phyloP scores from a whole-genome alignment of 2,113 vertebrate species.

The Saccopteryx leptura region DNA sequence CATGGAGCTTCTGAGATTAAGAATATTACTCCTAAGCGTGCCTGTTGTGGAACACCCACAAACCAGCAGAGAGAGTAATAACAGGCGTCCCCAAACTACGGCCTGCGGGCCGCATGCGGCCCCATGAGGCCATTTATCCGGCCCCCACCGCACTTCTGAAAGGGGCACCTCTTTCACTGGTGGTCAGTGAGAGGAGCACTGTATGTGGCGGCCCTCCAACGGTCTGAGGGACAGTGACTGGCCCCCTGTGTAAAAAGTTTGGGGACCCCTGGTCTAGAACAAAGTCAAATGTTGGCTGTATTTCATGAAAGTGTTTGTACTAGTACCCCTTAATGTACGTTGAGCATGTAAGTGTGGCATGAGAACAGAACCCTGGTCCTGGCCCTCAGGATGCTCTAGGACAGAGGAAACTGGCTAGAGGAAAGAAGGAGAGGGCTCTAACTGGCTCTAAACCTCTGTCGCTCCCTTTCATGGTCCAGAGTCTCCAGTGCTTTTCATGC shows the following conservation, averaged over 20 bases:
- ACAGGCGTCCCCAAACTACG: too few species aligned
- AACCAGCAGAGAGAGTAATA: not conserved
- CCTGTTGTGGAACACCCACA: not conserved
- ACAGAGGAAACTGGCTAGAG: not conserved
- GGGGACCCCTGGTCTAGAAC: not conserved
- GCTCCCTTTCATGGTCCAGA: not conserved
- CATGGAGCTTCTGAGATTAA: not conserved
- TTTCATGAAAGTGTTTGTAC: not conserved
- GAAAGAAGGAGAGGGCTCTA: not conserved
- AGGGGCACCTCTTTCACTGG: too few species aligned
- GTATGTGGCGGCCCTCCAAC: too few species aligned
- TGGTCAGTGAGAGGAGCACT: too few species aligned
- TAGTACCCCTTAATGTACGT: not conserved
- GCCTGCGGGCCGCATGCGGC: too few species aligned
- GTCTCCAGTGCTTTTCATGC: not conserved
- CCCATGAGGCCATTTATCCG: too few species aligned
- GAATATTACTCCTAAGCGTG: not conserved
- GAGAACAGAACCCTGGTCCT: not conserved
- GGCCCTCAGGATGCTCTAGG: not conserved
- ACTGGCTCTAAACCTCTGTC: not conserved
- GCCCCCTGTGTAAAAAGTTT: too few species aligned
- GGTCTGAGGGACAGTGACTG: too few species aligned
- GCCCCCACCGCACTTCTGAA: too few species aligned
- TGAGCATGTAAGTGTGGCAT: not conserved
- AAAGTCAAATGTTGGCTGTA: not conserved